Evolutionary conservation across 2,113 vertebrate species (phyloP).

Genomic region (Ophiodon elongatus): DNA sequence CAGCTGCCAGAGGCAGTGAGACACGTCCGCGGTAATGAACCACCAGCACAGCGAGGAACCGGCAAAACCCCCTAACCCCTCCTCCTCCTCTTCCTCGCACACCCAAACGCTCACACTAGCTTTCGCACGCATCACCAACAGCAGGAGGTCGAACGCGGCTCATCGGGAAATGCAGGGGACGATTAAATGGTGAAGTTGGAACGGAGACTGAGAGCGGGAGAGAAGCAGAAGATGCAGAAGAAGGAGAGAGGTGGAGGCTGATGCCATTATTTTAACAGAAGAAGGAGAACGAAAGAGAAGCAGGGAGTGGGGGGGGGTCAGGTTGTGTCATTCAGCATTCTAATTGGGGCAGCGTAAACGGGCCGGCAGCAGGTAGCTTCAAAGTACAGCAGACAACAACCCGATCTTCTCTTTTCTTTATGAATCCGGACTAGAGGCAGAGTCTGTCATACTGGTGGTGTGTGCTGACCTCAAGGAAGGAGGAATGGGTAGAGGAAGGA

Average conservation of each 20-base stretch:
- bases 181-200: background rate
- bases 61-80: background rate
- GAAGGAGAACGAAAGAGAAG: background rate
- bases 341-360: background rate
- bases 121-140: background rate
- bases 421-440: background rate
- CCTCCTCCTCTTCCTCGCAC: no score
- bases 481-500: no score
- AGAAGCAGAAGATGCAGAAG: background rate
- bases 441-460: constrained; percentile 2
- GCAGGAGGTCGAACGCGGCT: background rate
- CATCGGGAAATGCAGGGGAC: no score
- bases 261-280: background rate
- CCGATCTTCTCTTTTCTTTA: background rate
- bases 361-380: background rate
- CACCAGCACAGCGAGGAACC: background rate
- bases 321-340: background rate
- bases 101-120: background rate
- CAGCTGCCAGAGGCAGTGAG: no score
- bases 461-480: no score
- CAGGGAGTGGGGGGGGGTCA: background rate
- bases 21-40: no score
- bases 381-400: background rate
- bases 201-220: background rate
- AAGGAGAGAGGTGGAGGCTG: background rate